Conservation (phyloP, 2,888 invertebrate genomes). For the Cepaea hortensis region DNA sequence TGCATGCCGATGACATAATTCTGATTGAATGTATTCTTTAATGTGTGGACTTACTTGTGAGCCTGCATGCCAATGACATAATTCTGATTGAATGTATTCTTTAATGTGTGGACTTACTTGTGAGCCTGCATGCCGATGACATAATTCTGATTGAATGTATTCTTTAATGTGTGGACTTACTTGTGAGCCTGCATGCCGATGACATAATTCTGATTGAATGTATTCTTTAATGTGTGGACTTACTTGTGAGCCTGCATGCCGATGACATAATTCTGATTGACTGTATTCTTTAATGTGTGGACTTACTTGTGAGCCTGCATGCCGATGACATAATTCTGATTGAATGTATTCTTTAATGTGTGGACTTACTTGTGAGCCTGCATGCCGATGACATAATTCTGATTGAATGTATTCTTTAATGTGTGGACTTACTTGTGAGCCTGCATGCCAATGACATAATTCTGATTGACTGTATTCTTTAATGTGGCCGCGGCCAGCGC, state of each 20-base stretch:
- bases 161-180: too few species aligned
- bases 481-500: conserved; percentile 72
- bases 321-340: conserved; percentile 70
- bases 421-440: conserved; percentile 72
- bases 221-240: too few species aligned
- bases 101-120: conserved; percentile 50
- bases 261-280: conserved; percentile 72
- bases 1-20: too few species aligned
- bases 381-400: conserved; percentile 69
- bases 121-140: too few species aligned
- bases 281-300: conserved; percentile 61
- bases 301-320: conserved; percentile 73
- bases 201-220: too few species aligned
- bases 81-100: conserved; percentile 71
- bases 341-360: conserved; percentile 64
- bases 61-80: conserved; percentile 69
- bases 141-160: too few species aligned
- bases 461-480: conserved; percentile 70
- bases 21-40: too few species aligned
- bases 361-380: conserved; percentile 72
- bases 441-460: conserved; percentile 68
- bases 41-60: conserved; percentile 66
- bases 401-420: conserved; percentile 67
- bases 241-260: conserved; percentile 72
- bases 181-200: too few species aligned